Percentiles rank a stretch among this genome's conserved stretches.
Conservation (phyloP, 2,113 vertebrate genomes). For the Dunckerocampus dactyliophorus region DNA sequence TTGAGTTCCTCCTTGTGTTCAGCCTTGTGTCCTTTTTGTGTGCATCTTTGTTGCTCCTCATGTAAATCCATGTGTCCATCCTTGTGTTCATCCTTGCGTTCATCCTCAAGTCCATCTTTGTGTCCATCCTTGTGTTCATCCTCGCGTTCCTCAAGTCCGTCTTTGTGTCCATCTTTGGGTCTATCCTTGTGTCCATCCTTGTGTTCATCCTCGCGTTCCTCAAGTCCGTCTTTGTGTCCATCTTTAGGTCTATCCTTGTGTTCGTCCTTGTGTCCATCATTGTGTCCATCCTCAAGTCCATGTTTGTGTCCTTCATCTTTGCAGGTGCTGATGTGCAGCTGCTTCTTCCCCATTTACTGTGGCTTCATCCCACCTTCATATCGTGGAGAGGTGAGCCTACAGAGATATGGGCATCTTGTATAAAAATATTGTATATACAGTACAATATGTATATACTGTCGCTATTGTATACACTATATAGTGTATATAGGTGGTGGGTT, state of each 20-base stretch:
- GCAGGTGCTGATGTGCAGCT: slow-evolving; percentile 86
- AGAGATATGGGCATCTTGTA: neutral
- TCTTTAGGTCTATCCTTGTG: neutral
- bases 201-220: neutral
- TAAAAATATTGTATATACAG: neutral
- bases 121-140: neutral
- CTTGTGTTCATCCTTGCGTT: neutral
- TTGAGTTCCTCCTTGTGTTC: neutral
- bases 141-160: neutral
- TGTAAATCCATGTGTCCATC: neutral
- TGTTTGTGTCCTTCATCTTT: neutral
- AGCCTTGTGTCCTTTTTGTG: neutral
- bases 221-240: neutral
- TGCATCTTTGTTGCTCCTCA: neutral
- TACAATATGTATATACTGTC: neutral
- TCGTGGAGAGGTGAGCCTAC: slow-evolving; percentile 83
- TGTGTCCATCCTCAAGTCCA: neutral
- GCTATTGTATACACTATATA: neutral
- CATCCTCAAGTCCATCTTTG: neutral
- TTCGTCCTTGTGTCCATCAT: neutral
- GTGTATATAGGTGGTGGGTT: neutral
- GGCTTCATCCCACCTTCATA: slow-evolving; percentile 85
- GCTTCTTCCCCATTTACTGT: slow-evolving; percentile 83
- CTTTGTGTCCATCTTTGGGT: neutral
- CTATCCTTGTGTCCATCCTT: neutral